Evolutionary conservation across 1,140 invertebrate genomes (phyloP), one percentile per base, ranked within the genome.

Genomic region (Caerostris darwini): DNA sequence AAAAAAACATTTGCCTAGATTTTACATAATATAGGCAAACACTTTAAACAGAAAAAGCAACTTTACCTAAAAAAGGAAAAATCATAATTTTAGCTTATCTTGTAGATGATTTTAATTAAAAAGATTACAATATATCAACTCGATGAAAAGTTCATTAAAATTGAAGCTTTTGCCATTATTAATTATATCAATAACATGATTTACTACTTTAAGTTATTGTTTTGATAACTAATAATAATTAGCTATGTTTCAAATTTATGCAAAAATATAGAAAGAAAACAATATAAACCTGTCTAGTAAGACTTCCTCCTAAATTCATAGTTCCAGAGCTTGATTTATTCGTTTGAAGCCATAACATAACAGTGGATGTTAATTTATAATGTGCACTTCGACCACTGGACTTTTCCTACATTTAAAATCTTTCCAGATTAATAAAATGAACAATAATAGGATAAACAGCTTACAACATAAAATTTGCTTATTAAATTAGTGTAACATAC

Each of bases 281-380:
- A n/a, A 34, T 7, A 12, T 7, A 58, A 58, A 98, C 98, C 97
- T 99, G 99, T 97, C 99, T 97, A 0, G 99, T 99, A 10, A 99
- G 97, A 96, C 99, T 99, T 56, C 99, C 99, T 34, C 99, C 99
- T 58, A 99, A 96, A 96, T 99, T 99, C 99, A 99, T 99, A 12
- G 98, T 99, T 19, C 99, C 99, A 54, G 99, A 99, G 34, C 98
- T 98, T 95, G 98, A 97, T 95, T 99, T 99, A 95, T 99, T 99
- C 2, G 99, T 99, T 96, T 99, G 99, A 83, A 99, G 97, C 99
- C 99, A 99, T 59, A 99, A 96, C 99, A 99, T 99, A 0, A 98
- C 98, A 17, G 99, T 99, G 0, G 99, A 99, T 56, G 99, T 99
- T 94, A 99, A 97, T 97, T 99, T 99, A 96, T 99, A 99, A 96